Evolutionary conservation across 1,140 invertebrate genomes (phyloP).

Genomic region (Zaprionus taronus): DNA sequence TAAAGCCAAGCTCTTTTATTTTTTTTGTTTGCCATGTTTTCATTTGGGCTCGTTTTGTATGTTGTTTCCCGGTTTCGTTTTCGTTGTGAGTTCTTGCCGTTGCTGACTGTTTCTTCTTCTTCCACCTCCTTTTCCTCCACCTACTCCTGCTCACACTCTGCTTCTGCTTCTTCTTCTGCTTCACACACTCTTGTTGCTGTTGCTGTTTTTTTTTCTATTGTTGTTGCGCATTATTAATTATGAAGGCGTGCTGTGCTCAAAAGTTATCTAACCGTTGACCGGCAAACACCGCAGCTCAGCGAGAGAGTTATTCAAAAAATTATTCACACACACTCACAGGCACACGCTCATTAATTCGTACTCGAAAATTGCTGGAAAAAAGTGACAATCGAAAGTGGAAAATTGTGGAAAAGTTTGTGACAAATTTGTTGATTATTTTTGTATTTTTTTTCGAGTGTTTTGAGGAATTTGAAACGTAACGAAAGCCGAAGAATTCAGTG

Average conservation of each 20-base stretch:
- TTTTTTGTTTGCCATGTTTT: background rate
- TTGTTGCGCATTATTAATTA: conserved; percentile 72
- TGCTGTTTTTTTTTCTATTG: background rate
- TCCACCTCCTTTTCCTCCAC: background rate
- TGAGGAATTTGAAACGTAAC: background rate
- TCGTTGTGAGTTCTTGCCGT: background rate
- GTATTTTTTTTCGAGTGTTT: background rate
- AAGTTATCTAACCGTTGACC: conserved; percentile 76
- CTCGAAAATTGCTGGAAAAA: background rate
- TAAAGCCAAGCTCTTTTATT: background rate
- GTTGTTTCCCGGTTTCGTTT: conserved; percentile 6
- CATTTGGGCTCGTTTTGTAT: conserved; percentile 5
- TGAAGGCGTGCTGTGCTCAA: conserved; percentile 68
- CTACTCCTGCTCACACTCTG: background rate
- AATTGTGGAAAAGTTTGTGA: background rate
- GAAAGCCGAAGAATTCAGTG: background rate
- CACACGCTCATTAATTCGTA: background rate
- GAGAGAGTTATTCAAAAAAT: conserved; percentile 10
- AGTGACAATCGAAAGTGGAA: background rate
- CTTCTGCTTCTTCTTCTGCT: background rate
- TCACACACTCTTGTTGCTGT: conserved; percentile 6
- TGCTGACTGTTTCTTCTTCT: background rate
- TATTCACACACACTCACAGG: background rate
- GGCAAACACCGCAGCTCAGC: conserved; percentile 45
- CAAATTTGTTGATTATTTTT: background rate